phyloP scores from a whole-genome alignment of 2,888 invertebrate species.

The Callosobruchus maculatus region DNA sequence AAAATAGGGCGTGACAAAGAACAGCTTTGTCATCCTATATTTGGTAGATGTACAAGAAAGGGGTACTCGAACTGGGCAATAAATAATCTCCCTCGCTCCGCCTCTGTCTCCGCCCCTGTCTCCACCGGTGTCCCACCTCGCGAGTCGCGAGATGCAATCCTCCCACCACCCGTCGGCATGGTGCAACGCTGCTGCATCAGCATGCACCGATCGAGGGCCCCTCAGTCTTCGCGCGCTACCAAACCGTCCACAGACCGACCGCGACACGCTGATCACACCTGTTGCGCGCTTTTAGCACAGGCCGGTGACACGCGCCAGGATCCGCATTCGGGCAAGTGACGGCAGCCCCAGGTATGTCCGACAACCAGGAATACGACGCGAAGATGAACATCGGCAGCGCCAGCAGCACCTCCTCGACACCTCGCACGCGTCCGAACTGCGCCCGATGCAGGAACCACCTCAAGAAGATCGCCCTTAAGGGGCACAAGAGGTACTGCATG shows the following conservation, averaged over 20 bases:
- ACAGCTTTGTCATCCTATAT: too few species aligned
- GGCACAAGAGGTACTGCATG: conserved; percentile 89
- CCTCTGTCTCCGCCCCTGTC: neutral
- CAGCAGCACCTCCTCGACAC: conserved; percentile 57
- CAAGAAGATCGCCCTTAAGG: conserved; percentile 82
- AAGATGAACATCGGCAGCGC: conserved; percentile 54
- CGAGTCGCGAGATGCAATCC: neutral
- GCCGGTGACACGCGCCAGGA: neutral
- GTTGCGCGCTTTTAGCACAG: neutral
- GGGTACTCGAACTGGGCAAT: conserved; percentile 1
- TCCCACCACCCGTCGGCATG: neutral
- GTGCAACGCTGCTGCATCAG: neutral
- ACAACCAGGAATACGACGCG: conserved; percentile 53
- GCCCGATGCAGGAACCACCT: conserved; percentile 90
- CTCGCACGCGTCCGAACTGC: conserved; percentile 86
- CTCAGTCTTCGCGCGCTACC: neutral
- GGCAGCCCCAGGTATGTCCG: conserved; percentile 37
- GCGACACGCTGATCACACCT: neutral
- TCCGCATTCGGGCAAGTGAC: too few species aligned
- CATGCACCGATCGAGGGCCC: neutral
- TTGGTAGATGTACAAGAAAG: too few species aligned
- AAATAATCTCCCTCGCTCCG: neutral
- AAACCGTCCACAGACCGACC: neutral
- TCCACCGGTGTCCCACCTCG: conserved; percentile 32
- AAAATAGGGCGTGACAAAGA: too few species aligned